Base-by-base conservation (phyloP, 2,797 vertebrate species). In the Anomalospiza imberbis region DNA sequence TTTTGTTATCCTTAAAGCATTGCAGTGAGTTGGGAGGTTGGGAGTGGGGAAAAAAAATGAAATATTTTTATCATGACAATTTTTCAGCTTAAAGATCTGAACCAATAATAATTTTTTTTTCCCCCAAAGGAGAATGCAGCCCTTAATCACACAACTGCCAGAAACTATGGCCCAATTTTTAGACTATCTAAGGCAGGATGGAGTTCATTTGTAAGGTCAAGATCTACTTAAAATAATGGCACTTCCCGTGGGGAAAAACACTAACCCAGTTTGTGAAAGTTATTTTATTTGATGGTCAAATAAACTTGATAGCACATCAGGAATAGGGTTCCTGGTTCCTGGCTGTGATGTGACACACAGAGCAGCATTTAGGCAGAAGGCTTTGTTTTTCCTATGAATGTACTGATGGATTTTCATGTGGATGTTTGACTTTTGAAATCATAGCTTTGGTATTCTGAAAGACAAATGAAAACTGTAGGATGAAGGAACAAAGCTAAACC, bases 221-320 rank as follows among this genome's bases (percentile, higher is more conserved):
- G 71, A 91, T 88, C 85, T 92, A 51, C 88, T 91, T 94, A 47
- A 17, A 90, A 54, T 93, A 94, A 94, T 94, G 78, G 58, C 10
- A 38, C 53, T 94, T 96, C 93, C 93, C 0, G 1, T 86, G 54
- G 93, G 91, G 90, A 91, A 96, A 95, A 94, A 88, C 65, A 54
- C 45, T 91, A 72, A 86, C 71, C 6, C 67, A 76, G 32, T 95
- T 93, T 91, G 72, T 83, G 86, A 29, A 84, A 87, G 89, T 90
- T 94, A 85, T 88, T 94, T 91, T 93, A 84, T 83, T 85, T 87
- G 77, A 91, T 89, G 81, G 87, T 85, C 78, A 85, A 24, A 87
- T 72, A 89, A 91, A 92, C 67, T 85, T 2, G 0, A 40, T 51
- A 54, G 51, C 10, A 3, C 51, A n/a, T 91, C 82, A 88, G n/a